These are phyloP conservation scores for Panorpa germanica DNA, from an alignment of 2,888 invertebrate species.

Conservation along the genomic window DNA sequence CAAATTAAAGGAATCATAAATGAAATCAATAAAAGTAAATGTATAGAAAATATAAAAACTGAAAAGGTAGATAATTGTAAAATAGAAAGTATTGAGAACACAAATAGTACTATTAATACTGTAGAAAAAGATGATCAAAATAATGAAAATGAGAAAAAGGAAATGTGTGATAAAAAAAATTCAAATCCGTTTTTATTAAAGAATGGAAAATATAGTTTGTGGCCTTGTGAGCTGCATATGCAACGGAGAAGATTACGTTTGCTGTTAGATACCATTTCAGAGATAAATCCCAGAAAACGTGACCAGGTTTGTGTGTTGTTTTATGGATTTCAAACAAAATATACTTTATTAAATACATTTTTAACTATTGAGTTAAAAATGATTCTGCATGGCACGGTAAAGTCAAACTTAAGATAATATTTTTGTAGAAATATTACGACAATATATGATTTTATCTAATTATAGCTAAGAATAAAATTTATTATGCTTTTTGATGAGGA, in stretches of 20 bases:
- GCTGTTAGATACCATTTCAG: no score
- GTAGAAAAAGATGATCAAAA: not conserved
- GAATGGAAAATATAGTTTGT: constrained; percentile 18
- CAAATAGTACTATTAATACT: not conserved
- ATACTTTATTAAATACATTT: no score
- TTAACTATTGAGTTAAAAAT: no score
- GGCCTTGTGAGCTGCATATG: constrained; percentile 21
- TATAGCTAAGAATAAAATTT: constrained; percentile 18
- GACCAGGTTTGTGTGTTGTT: no score
- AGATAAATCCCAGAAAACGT: no score
- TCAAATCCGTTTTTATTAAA: no score
- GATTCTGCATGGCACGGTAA: no score
- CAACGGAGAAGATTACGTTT: constrained; percentile 16
- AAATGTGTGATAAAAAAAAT: no score
- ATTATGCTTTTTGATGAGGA: constrained; percentile 20
- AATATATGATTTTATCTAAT: no score
- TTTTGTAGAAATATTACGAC: no score
- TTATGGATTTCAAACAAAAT: no score
- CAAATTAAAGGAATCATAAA: constrained; percentile 16
- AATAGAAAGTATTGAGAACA: constrained; percentile 1
- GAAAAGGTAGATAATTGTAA: not conserved
- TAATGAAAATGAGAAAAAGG: not conserved
- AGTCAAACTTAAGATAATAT: no score
- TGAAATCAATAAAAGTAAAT: constrained; percentile 16
- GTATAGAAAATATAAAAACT: constrained; percentile 9